Evolutionary conservation across 2,797 vertebrate species (phyloP), one percentile per base, ranked within the genome.

Genomic region (Atherinosoma microstoma): DNA sequence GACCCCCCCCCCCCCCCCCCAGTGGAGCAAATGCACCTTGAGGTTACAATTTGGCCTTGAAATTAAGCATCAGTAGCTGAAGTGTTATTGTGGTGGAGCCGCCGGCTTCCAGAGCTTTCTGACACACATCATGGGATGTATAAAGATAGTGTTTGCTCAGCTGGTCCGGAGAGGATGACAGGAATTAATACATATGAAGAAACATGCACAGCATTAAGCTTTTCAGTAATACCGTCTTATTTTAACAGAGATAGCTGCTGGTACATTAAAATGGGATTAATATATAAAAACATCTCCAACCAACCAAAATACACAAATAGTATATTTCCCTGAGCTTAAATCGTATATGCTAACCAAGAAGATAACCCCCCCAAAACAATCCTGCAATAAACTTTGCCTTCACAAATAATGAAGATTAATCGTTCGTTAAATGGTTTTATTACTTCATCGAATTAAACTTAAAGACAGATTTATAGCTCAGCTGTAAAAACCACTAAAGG

Each of bases 11-110:
- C 3, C 65, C 3, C 24, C 24, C 2, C 38, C 38, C 16, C 38
- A 40, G 13, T 40, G 38, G 38, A 40, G 76, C 70, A 11, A 68
- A 65, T 56, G 58, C n/a, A 62, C 59, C 73, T 64, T 7, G 0
- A 73, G 75, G 80, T 76, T 60, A 58, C 29, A 42, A 54, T 30
- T 3, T 66, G 49, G 40, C 75, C 78, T 69, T 64, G 69, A 73
- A 67, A 73, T 58, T 16, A 60, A 74, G 51, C 9, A 32, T 63
- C 53, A 2, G 32, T 54, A 32, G 34, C 34, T 51, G 65, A 53
- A 2, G n/a, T 2, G 29, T 24, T 56, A 15, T 29, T 15, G 16
- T 12, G 22, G 35, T 34, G 32, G 27, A 58, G 60, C 40, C 6
- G 60, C 0, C 3, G 11, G 54, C 47, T 22, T 58, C 18, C 38